A percentile compares a stretch with the other conserved stretches of the same genome.
These are phyloP conservation scores for Drosophila phalerata DNA, from an alignment of 2,888 invertebrate genomes.

Conservation along the genomic window DNA sequence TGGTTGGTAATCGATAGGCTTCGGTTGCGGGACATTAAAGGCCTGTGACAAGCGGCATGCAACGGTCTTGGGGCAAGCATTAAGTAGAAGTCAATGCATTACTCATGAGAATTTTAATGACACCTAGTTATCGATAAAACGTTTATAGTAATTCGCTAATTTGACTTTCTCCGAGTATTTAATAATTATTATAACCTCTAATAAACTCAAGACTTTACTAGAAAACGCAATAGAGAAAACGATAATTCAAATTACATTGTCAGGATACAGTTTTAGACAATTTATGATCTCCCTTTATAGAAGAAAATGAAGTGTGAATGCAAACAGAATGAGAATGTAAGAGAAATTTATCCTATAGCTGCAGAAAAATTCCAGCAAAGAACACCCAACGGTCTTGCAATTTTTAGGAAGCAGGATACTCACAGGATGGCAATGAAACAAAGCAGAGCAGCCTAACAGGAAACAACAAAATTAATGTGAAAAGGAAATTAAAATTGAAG, in stretches of 20 bases:
- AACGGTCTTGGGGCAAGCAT: conserved; percentile 5
- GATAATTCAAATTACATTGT: neutral
- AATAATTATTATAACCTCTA: neutral
- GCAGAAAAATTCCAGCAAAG: neutral
- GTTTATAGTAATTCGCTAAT: conserved; percentile 18
- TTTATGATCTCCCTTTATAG: neutral
- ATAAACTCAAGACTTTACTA: neutral
- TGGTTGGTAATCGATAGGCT: conserved; percentile 55
- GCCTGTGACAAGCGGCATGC: conserved; percentile 13
- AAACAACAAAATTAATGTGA: conserved; percentile 28
- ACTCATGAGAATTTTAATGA: conserved; percentile 5
- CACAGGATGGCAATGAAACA: conserved; percentile 19
- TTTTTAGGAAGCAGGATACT: conserved; percentile 1
- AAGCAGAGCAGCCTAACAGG: conserved; percentile 7
- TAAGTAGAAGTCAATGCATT: conserved; percentile 3
- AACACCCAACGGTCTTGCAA: neutral
- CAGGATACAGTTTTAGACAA: neutral
- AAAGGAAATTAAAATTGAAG: conserved; percentile 45
- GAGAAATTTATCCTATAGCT: neutral
- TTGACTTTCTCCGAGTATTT: neutral
- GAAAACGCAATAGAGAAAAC: neutral
- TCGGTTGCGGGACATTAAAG: conserved; percentile 16
- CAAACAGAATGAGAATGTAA: neutral
- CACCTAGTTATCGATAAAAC: conserved; percentile 6
- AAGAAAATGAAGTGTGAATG: conserved; percentile 1